Percentiles rank a stretch among this genome's conserved stretches.
These are phyloP conservation scores for Eupristina koningsbergeri DNA, from an alignment of 1,140 invertebrate species.

Conservation along the genomic window DNA sequence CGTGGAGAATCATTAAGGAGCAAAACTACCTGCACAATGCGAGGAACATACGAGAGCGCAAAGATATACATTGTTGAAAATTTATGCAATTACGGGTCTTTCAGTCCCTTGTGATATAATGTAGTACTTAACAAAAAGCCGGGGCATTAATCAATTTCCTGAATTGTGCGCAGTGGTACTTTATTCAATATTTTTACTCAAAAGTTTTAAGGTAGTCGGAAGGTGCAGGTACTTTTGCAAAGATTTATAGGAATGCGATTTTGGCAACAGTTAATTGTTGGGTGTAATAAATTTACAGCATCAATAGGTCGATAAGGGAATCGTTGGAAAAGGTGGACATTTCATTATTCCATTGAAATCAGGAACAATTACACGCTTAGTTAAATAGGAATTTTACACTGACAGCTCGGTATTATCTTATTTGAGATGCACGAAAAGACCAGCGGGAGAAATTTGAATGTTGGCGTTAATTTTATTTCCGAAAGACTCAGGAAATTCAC, in stretches of 20 bases:
- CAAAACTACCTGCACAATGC: background rate
- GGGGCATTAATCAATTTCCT: background rate
- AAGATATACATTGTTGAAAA: background rate
- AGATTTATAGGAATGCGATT: background rate
- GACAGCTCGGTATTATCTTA: background rate
- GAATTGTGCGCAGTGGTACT: background rate
- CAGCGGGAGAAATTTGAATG: background rate
- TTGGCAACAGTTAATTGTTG: background rate
- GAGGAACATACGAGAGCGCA: background rate
- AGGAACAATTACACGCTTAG: background rate
- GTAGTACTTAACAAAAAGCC: background rate
- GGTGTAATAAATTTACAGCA: background rate
- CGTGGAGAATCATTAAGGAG: background rate
- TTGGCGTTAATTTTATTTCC: conserved; percentile 10
- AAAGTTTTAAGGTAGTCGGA: background rate
- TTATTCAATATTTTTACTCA: background rate
- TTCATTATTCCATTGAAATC: background rate
- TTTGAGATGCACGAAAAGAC: background rate
- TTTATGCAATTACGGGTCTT: background rate
- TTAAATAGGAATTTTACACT: conserved; percentile 4
- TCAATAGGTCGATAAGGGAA: background rate
- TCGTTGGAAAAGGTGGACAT: background rate
- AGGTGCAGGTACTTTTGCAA: background rate
- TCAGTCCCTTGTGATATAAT: background rate
- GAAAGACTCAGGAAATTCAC: conserved; percentile 19